Evolutionary conservation across 2,888 invertebrate species (phyloP), one percentile per base, ranked within the genome.

Genomic region (Branchipolynoe longqiensis): DNA sequence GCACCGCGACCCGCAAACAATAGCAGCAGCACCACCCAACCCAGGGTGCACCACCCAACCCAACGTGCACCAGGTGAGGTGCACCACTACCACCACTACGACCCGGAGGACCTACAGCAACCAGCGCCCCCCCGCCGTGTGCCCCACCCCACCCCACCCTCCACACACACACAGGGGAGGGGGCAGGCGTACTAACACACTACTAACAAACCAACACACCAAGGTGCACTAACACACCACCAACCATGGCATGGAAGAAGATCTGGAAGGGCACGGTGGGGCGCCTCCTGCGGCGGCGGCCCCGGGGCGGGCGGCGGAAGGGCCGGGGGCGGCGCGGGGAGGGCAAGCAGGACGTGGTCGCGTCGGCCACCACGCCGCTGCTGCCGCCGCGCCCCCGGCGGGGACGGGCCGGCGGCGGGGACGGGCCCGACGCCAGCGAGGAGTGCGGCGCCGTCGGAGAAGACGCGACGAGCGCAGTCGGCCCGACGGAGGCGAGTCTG

Each of bases 201-300:
- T 14, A 56, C 56, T n/a, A 48, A 48, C 56, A 3, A 8, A 56
- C 22, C 56, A 56, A 22, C 56, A n/a, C 56, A 48, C 8, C 48
- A 56, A n/a, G 25, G 22, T 56, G 56, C n/a, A 56, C 25, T 56
- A 56, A n/a, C 56, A 56, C 12, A 48, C 56, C n/a, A n/a, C n/a
- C n/a, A n/a, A n/a, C n/a, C n/a, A n/a, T 78, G 78, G 78, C 78
- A 48, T 78, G 78, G 78, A 78, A 78, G 54, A 78, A 78, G 54
- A 78, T 78, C 78, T 78, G 78, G 78, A 78, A 78, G 78, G 78
- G 78, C 28, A 78, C 78, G 78, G 78, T 78, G 41, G 78, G 78
- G 48, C 41, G 78, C 25, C 78, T 78, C 31, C 54, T 78, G n/a
- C 41, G 78, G 78, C 18, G 78, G 78, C 41, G 78, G 48, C 78